Evolutionary conservation across 1,140 invertebrate genomes (phyloP).

Genomic region (Neelides sp.): DNA sequence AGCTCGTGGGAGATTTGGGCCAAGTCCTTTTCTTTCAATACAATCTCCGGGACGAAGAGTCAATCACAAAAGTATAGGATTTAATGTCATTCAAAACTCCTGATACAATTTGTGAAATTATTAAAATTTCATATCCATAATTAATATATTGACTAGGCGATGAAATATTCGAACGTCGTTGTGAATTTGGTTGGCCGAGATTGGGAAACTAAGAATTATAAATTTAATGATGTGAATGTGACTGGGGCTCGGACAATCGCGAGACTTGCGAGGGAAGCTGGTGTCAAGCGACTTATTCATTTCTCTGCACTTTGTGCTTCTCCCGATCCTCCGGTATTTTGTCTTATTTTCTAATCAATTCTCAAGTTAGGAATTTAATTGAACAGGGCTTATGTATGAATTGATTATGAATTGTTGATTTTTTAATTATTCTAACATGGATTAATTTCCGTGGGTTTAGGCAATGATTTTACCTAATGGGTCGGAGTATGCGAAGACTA

Average conservation of each 20-base stretch:
- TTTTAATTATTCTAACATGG: slow-evolving; percentile 31
- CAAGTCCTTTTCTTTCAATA: slow-evolving; percentile 86
- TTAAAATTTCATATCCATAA: background rate
- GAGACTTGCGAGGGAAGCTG: slow-evolving; percentile 55
- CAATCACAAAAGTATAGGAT: slow-evolving; percentile 49
- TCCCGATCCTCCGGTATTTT: slow-evolving; percentile 46
- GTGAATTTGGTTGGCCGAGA: slow-evolving; percentile 87
- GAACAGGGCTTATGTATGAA: background rate
- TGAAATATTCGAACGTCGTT: slow-evolving; percentile 94
- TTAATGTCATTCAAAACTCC: slow-evolving; percentile 1
- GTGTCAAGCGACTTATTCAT: slow-evolving; percentile 74
- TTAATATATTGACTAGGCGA: slow-evolving; percentile 38
- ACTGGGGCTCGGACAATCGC: slow-evolving; percentile 60
- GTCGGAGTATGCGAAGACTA: slow-evolving; percentile 55
- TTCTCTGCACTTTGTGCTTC: slow-evolving; percentile 61
- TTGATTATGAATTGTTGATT: slow-evolving; percentile 3
- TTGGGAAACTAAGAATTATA: slow-evolving; percentile 82
- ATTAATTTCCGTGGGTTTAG: too few relatives aligned
- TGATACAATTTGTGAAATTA: slow-evolving; percentile 5
- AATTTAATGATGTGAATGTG: slow-evolving; percentile 65
- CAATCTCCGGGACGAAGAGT: slow-evolving; percentile 73
- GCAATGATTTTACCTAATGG: slow-evolving; percentile 43
- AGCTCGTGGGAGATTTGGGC: slow-evolving; percentile 83
- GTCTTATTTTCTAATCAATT: slow-evolving; percentile 5
- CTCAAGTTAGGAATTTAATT: background rate